These are phyloP conservation scores for Cyanistes caeruleus DNA, from an alignment of 2,113 vertebrate species.

Conservation along the genomic window DNA sequence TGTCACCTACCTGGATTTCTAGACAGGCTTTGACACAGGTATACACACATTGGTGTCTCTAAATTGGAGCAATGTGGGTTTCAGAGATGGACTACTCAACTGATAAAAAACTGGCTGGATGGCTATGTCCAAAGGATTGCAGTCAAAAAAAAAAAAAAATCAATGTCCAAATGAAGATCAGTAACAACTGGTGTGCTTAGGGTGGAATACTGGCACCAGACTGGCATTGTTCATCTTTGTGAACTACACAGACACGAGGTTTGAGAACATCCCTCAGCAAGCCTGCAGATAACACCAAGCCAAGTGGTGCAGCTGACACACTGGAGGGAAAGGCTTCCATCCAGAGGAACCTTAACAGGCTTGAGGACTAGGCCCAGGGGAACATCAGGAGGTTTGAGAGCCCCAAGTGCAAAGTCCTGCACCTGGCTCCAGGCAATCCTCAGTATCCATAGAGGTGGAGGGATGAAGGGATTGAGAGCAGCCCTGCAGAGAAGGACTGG, in stretches of 20 bases:
- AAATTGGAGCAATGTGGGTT: background rate
- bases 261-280: background rate
- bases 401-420: background rate
- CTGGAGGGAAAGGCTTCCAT: background rate
- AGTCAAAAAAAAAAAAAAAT: background rate
- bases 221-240: accelerated
- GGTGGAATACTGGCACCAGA: accelerated
- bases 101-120: background rate
- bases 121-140: background rate
- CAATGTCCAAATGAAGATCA: background rate
- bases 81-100: background rate
- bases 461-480: background rate
- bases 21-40: background rate
- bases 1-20: background rate
- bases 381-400: background rate
- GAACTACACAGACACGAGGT: background rate
- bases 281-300: background rate
- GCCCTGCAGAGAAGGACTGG: background rate
- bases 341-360: background rate
- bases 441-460: background rate
- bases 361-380: background rate
- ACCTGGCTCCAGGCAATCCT: background rate
- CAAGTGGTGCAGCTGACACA: background rate
- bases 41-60: background rate
- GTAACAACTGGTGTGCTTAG: background rate